Evolutionary conservation across 2,888 invertebrate species (phyloP).

Genomic region (Andrena bicolor): DNA sequence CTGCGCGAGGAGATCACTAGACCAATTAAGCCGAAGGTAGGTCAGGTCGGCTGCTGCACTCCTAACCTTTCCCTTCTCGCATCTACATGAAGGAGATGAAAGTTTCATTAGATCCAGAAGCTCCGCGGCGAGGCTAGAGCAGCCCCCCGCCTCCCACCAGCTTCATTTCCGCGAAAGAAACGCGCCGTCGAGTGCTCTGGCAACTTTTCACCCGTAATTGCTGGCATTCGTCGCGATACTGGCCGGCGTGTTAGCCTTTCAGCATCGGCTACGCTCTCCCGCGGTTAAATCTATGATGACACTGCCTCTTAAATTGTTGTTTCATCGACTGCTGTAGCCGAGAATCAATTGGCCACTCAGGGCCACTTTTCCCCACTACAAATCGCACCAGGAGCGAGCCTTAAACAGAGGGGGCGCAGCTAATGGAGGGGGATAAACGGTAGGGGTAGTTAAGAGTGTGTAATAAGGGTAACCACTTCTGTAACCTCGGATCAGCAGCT

Average conservation of each 20-base stretch:
- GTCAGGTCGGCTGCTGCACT: slow-evolving; percentile 54
- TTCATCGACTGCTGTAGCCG: neutral
- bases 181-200: slow-evolving; percentile 4
- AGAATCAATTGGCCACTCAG: neutral
- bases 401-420: neutral
- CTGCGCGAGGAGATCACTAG: slow-evolving; percentile 24
- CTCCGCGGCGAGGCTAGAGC: slow-evolving; percentile 9
- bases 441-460: too few species aligned
- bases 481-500: too few species aligned
- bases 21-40: slow-evolving; percentile 62
- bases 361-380: neutral
- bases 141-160: neutral
- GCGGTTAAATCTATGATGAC: slow-evolving; percentile 7
- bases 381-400: neutral
- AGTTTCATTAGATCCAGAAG: slow-evolving; percentile 63
- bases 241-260: slow-evolving; percentile 16
- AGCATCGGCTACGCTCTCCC: slow-evolving; percentile 5
- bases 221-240: slow-evolving; percentile 34
- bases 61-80: slow-evolving; percentile 61
- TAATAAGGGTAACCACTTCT: too few species aligned
- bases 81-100: slow-evolving; percentile 58
- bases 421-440: neutral
- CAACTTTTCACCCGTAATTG: slow-evolving; percentile 45
- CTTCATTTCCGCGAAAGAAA: slow-evolving; percentile 30
- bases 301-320: slow-evolving; percentile 8